Base-by-base conservation (phyloP, 1,140 invertebrate species). In the Colletes latitarsis region DNA sequence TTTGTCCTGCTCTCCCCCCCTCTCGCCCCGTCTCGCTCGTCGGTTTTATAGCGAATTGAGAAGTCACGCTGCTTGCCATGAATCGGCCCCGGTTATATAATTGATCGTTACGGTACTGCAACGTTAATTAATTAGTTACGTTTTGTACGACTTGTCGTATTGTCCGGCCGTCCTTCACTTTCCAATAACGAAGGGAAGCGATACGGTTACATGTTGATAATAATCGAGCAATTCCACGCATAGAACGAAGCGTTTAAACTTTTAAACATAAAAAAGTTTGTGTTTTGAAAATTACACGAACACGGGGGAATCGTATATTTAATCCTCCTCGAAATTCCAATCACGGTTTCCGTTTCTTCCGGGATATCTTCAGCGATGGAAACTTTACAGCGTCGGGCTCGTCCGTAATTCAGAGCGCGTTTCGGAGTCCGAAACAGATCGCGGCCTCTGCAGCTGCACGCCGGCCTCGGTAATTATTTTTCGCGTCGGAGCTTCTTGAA, bases 111-210 rank as follows among this genome's bases (percentile, higher is more conserved):
- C 74, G 52, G 19, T 1, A 10, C 15, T 5, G 41, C 30, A 1
- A 49, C 60, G 72, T 76, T 68, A 76, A 76, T 76, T 67, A 67
- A 76, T 76, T 68, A 76, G 64, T 68, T 41, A 67, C 63, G 52
- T 57, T 58, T 57, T 39, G 6, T 12, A 14, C n/a, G 14, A 58
- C 46, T 19, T 43, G 70, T 0, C 9, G 17, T 5, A 57, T 19
- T 41, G 6, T 3, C 6, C 49, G 9, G 10, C 10, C 10, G 49
- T 49, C 49, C 49, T 49, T 4, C 10, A 49, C 49, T 12, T 49
- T 49, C 49, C 49, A 3, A 12, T 12, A 49, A 10, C 49, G 10
- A 49, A 8, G 8, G 10, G 30, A 8, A 49, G 9, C 10, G 49
- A 2, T 12, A 12, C 49, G 3, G 49, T 49, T 49, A 49, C 49